Base-by-base conservation (phyloP, 2,113 vertebrate genomes). In the Gallinago paraguaiae region DNA sequence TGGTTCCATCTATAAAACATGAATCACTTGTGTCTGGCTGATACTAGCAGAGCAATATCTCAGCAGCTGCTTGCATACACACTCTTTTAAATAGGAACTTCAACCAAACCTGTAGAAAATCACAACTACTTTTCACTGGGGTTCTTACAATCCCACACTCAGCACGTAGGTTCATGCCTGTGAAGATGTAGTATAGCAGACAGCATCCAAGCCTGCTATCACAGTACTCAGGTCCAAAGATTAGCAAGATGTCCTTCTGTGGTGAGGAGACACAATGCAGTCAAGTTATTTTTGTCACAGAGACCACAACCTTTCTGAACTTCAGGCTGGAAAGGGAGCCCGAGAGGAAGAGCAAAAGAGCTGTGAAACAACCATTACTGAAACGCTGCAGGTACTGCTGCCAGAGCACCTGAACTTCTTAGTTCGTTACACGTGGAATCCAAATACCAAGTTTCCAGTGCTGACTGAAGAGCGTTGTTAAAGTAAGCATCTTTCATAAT, bases 81-180 rank as follows among this genome's bases (percentile, higher is more conserved):
- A 1, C 11, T 43, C 46, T 63, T 57, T 39, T 67, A 45, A 46
- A 57, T 0, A 35, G 53, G 30, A 88, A 75, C 33, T 90, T 81
- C 46, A 57, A 67, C 16, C 59, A 61, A 74, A 88, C 27, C 43
- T 68, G 71, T 17, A 67, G 68, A 64, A 78, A 88, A 63, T 22
- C 22, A 27, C 27, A 23, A 9, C 33, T 45, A 2, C 17, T 65
- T 68, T 50, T 53, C 51, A 64, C 12, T 10, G 7, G 22, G 25
- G 13, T 60, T 86, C 35, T 72, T 25, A 43, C 31, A 93, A 30
- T 13, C 18, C 67, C 30, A 19, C 35, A 4, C 10, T 7, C 23
- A 4, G 46, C 46, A 31, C 9, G 31, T 57, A 4, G 0, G 1
- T 41, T 67, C 41, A 4, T 5, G 7, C 35, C 57, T 71, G 64